phyloP scores from a whole-genome alignment of 1,140 invertebrate species.

The Atopsyche davidsoni region DNA sequence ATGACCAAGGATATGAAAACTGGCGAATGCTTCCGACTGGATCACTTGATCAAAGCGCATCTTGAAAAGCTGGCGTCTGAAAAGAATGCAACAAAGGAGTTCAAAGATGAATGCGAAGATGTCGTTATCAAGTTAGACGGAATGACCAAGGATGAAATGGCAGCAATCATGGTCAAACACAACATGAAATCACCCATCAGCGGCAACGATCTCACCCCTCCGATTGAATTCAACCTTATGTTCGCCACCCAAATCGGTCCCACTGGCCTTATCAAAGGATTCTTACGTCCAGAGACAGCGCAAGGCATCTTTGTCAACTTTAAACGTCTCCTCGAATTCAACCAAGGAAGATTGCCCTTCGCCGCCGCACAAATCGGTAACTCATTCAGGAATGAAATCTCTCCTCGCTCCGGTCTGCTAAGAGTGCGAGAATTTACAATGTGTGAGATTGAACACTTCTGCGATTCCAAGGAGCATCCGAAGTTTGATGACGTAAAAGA shows the following conservation, averaged over 20 bases:
- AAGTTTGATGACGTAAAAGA: conserved; percentile 81
- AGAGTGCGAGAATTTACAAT: conserved; percentile 98
- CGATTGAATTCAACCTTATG: conserved; percentile 98
- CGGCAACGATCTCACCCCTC: conserved; percentile 89
- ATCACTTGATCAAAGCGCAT: conserved; percentile 97
- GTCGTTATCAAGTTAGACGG: conserved; percentile 66
- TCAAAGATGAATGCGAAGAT: conserved; percentile 71
- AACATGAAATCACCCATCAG: conserved; percentile 93
- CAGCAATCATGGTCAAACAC: conserved; percentile 73
- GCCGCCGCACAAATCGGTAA: conserved; percentile 98
- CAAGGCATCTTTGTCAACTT: conserved; percentile 99
- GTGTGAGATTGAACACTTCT: conserved; percentile 99
- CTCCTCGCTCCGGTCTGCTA: conserved; percentile 92
- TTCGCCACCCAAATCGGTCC: conserved; percentile 97
- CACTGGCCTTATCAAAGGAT: conserved; percentile 90
- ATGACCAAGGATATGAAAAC: conserved; percentile 98
- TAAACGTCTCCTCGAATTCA: conserved; percentile 93
- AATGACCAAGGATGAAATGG: conserved; percentile 81
- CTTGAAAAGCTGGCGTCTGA: conserved; percentile 84
- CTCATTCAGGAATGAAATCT: conserved; percentile 99
- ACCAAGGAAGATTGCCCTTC: conserved; percentile 94
- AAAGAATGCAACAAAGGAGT: conserved; percentile 69
- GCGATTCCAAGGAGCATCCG: conserved; percentile 90
- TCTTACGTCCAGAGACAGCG: conserved; percentile 94
- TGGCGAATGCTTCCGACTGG: conserved; percentile 94